phyloP scores from a whole-genome alignment of 2,113 vertebrate genomes.

The Otis tarda region DNA sequence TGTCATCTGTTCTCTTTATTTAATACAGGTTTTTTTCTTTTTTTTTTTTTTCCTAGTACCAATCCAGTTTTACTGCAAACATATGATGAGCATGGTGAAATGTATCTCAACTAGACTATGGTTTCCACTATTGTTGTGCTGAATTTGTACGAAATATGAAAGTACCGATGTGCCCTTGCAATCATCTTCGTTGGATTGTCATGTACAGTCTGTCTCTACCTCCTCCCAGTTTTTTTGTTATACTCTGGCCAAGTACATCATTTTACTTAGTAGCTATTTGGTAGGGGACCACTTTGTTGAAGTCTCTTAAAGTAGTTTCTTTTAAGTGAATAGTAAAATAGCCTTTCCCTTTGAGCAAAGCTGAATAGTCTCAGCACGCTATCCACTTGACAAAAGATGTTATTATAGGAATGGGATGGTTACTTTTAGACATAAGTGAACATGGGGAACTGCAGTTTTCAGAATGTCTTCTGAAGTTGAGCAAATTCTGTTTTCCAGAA shows the following conservation, averaged over 20 bases:
- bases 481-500: not conserved
- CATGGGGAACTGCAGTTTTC: not conserved
- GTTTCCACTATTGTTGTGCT: not conserved
- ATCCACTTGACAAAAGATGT: not conserved
- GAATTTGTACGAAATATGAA: not conserved
- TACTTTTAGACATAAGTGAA: not conserved
- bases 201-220: not conserved
- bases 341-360: not conserved
- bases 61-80: not conserved
- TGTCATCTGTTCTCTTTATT: not conserved
- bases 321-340: not conserved
- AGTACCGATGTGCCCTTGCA: not conserved
- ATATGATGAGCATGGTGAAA: not conserved
- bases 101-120: not conserved
- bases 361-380: not conserved
- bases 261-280: not conserved
- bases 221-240: not conserved
- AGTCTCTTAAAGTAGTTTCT: not conserved
- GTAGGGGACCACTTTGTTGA: not conserved
- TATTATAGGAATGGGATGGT: not conserved
- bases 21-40: not conserved
- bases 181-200: not conserved
- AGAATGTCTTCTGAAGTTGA: not conserved
- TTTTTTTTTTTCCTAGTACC: not conserved
- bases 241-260: not conserved